Base-by-base conservation (phyloP, 2,888 invertebrate genomes). In the Xestia sexstrigata region DNA sequence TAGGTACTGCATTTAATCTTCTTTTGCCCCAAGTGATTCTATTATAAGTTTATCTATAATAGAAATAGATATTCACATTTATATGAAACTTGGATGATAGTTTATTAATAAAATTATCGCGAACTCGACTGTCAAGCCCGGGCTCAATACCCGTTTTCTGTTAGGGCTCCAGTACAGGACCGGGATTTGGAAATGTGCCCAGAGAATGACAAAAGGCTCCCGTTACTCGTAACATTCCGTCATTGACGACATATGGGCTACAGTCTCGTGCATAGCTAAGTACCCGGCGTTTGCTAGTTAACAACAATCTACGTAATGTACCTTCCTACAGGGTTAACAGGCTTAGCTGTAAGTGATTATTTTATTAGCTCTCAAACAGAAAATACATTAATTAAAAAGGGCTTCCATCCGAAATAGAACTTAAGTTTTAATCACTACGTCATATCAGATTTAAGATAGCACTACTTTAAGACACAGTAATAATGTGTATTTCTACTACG, bases 161-260 rank as follows among this genome's bases (percentile, higher is more conserved):
- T 82, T 62, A 63, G 42, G 67, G 26, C 42, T 81, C 26, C 39
- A 74, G 55, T 62, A 47, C 63, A 42, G 47, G 62, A 39, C 47
- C 13, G 45, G 30, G 20, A 70, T 55, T 70, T 65, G 78, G 63
- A 78, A 79, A 39, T n/a, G n/a, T 78, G 79, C 71, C 79, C 79
- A 78, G 30, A 65, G 30, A 30, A 45, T 55, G 15, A 39, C 52
- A 70, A 70, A 55, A 78, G 35, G 9, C 52, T 70, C 26, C 26
- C 45, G 26, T 70, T 52, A 79, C 45, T 45, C n/a, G 69, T 47
- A 55, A 47, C 26, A 55, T 79, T 79, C 47, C 15, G 7, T 79
- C 78, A 47, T 63, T 47, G 52, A 63, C 15, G 35, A 45, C 23
- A 35, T 78, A 15, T 39, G n/a, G 52, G 26, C 13, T 26, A 52